Conservation (phyloP, 1,140 invertebrate genomes). For the Whitmania pigra region DNA sequence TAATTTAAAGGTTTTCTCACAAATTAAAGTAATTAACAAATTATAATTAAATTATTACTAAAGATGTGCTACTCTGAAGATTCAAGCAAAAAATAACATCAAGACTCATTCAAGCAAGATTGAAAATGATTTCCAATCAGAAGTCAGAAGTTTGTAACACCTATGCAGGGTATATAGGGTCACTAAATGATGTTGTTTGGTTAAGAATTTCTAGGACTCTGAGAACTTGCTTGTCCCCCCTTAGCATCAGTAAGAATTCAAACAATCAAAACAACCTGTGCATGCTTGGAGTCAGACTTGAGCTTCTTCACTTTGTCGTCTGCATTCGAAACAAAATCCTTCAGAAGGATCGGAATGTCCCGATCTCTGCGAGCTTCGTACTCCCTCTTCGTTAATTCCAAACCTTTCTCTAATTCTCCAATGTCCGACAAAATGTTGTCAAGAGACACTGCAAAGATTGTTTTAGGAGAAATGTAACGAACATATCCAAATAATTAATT, state of each 20-base stretch:
- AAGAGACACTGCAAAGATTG: constrained; percentile 60
- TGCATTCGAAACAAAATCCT: constrained; percentile 74
- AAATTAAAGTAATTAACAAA: too few relatives aligned
- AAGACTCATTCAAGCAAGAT: background rate
- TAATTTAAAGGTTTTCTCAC: background rate
- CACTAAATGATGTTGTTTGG: too few relatives aligned
- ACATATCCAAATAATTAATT: too few relatives aligned
- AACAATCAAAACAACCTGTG: constrained; percentile 39
- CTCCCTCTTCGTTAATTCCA: constrained; percentile 80
- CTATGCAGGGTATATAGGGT: too few relatives aligned
- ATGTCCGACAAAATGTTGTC: constrained; percentile 88
- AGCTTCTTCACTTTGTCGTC: constrained; percentile 75
- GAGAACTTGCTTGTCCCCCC: too few relatives aligned
- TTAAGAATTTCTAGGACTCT: too few relatives aligned
- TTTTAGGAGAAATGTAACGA: too few relatives aligned
- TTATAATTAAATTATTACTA: too few relatives aligned
- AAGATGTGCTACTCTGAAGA: background rate
- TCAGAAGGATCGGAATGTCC: constrained; percentile 48
- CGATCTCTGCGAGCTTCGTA: constrained; percentile 52
- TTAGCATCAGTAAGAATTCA: too few relatives aligned
- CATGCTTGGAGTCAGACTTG: constrained; percentile 61
- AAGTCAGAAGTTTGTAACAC: too few relatives aligned
- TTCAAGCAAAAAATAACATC: background rate
- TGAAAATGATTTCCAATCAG: background rate
- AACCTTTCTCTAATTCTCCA: constrained; percentile 82